Percentiles rank a stretch among this genome's conserved stretches.
Evolutionary conservation across 2,888 invertebrate genomes (phyloP).

Genomic region (Synanthedon myopaeformis): DNA sequence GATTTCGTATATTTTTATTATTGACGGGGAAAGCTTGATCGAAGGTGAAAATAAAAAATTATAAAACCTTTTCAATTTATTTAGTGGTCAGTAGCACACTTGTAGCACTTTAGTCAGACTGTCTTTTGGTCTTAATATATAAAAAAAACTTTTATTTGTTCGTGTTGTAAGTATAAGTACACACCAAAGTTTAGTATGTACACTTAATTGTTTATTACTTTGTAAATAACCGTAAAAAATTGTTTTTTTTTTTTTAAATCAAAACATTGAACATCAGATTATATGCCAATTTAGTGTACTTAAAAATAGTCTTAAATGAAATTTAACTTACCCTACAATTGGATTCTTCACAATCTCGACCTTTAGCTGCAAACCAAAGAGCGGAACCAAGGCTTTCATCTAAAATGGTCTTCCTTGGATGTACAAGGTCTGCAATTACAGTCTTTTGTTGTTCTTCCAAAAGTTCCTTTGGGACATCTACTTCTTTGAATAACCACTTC

Average conservation of each 20-base stretch:
- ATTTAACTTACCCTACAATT: slow-evolving; percentile 70
- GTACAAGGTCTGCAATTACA: slow-evolving; percentile 81
- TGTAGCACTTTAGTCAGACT: too few species aligned
- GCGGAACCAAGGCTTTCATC: slow-evolving; percentile 97
- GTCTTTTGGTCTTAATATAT: too few species aligned
- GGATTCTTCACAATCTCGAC: slow-evolving; percentile 62
- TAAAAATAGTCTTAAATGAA: neutral
- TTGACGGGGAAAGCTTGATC: too few species aligned
- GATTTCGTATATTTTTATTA: too few species aligned
- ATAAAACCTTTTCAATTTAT: too few species aligned
- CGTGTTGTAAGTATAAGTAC: too few species aligned
- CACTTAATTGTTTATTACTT: too few species aligned
- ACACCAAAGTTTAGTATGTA: too few species aligned
- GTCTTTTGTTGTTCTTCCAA: slow-evolving; percentile 67
- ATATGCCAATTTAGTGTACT: neutral
- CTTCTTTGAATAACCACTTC: slow-evolving; percentile 85
- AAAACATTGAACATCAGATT: neutral
- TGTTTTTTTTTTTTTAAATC: neutral
- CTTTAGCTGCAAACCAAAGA: slow-evolving; percentile 95
- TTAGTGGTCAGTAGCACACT: too few species aligned
- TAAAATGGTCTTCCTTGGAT: slow-evolving; percentile 87
- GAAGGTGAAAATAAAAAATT: too few species aligned
- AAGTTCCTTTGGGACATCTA: slow-evolving; percentile 79
- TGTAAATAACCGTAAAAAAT: too few species aligned
- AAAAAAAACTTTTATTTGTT: too few species aligned